A percentile compares a stretch with the other conserved stretches of the same genome.
phyloP scores from a whole-genome alignment of 2,888 invertebrate genomes.

The Notodonta ziczac region DNA sequence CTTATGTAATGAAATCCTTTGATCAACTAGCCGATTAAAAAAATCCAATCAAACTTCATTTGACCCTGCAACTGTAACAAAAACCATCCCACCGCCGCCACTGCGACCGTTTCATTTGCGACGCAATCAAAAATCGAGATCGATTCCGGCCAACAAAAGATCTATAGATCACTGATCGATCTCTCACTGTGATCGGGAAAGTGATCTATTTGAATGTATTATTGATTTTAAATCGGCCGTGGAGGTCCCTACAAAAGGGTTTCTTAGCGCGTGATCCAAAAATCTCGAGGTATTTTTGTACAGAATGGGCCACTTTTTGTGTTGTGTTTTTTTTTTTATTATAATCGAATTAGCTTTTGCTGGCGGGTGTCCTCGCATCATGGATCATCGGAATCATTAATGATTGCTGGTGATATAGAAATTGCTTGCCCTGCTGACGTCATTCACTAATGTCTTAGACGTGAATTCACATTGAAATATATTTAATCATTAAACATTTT shows the following conservation, averaged over 20 bases:
- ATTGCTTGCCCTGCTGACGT: too few relatives aligned
- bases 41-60: constrained; percentile 37
- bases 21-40: constrained; percentile 27
- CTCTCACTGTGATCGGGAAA: constrained; percentile 77
- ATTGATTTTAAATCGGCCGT: constrained; percentile 80
- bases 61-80: constrained; percentile 38
- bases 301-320: constrained; percentile 7
- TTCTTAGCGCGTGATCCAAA: constrained; percentile 35
- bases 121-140: constrained; percentile 71
- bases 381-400: too few relatives aligned
- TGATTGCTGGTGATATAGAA: too few relatives aligned
- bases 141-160: constrained; percentile 77
- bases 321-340: constrained; percentile 3
- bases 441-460: too few relatives aligned
- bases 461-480: too few relatives aligned
- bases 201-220: constrained; percentile 72
- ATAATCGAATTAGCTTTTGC: constrained; percentile 2
- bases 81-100: constrained; percentile 45
- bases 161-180: constrained; percentile 76
- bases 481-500: too few relatives aligned
- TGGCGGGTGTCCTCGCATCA: not conserved
- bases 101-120: constrained; percentile 61
- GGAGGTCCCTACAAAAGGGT: constrained; percentile 60
- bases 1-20: constrained; percentile 19
- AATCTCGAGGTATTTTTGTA: constrained; percentile 20